A percentile compares a stretch with the other conserved stretches of the same genome.
Evolutionary conservation across 2,797 vertebrate species (phyloP).

Genomic region (Selene dorsalis): DNA sequence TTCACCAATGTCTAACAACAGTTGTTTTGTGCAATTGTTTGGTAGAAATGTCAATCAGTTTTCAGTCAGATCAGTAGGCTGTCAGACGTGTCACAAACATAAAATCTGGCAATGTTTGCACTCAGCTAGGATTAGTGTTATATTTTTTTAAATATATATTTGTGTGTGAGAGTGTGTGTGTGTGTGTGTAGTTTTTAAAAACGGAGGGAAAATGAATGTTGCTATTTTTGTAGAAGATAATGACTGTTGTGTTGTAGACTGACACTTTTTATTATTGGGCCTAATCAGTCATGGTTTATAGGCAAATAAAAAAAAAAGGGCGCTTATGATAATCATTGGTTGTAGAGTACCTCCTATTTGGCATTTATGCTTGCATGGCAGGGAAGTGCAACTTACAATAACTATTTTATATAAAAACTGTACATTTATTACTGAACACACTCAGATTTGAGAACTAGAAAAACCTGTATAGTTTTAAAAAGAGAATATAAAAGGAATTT

Average conservation of each 20-base stretch:
- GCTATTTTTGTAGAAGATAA: slow-evolving; percentile 84
- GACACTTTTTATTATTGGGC: slow-evolving; percentile 70
- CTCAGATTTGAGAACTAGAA: slow-evolving; percentile 57
- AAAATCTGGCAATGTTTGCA: slow-evolving; percentile 92
- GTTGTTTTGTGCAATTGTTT: slow-evolving; percentile 69
- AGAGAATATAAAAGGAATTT: slow-evolving; percentile 55
- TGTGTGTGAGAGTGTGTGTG: slow-evolving; percentile 60
- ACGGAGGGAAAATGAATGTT: slow-evolving; percentile 72
- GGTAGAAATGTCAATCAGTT: slow-evolving; percentile 70
- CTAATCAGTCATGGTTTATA: slow-evolving; percentile 63
- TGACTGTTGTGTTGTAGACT: slow-evolving; percentile 74
- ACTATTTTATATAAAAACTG: slow-evolving; percentile 72
- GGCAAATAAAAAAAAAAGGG: slow-evolving; percentile 57
- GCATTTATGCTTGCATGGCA: slow-evolving; percentile 71
- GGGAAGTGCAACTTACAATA: slow-evolving; percentile 72
- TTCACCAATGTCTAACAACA: slow-evolving; percentile 53
- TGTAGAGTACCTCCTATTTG: slow-evolving; percentile 74
- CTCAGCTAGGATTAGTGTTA: slow-evolving; percentile 89
- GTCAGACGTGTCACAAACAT: slow-evolving; percentile 84
- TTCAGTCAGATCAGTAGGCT: slow-evolving; percentile 84
- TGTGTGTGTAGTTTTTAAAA: slow-evolving; percentile 73
- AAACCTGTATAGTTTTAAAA: slow-evolving; percentile 69
- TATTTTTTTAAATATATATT: slow-evolving; percentile 85
- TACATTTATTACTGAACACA: slow-evolving; percentile 67
- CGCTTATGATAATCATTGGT: slow-evolving; percentile 75